Evolutionary conservation across 1,140 invertebrate species (phyloP), one percentile per base, ranked within the genome.

Genomic region (Drosophila mojavensis): DNA sequence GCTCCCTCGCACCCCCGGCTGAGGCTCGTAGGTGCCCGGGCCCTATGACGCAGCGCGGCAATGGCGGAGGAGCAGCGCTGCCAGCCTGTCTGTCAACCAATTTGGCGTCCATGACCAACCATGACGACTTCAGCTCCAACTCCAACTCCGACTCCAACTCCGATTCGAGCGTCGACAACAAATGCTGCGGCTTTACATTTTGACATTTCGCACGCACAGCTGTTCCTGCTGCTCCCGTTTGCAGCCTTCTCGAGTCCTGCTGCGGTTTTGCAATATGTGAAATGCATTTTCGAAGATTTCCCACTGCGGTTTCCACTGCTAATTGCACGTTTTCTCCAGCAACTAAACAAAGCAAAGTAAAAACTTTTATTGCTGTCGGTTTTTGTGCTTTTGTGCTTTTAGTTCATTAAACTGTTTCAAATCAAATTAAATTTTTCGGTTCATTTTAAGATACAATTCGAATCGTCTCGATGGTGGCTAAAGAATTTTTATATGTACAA

Each of bases 81-180:
- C 72, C 81, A 59, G 78, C 48, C 72, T 75, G 82, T 89, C 83
- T 89, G 84, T 88, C 84, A 89, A 80, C 80, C 84, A 47, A 84
- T 80, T 89, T 88, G 83, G 80, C 80, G 83, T 88, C 83, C 84
- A 88, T 88, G 83, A 89, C 83, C 83, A 88, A 88, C 84, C 83
- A 88, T 88, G 83, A 89, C 83, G 84, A 58, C 47, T 51, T n/a
- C 51, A 51, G 50, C 15, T 51, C 20, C 26, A 33, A 15, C 55
- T 28, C 20, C 33, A 39, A 54, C 45, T 72, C 65, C 56, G 33
- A 47, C 43, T 39, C 51, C 24, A n/a, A 15, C 60, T 55, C 41
- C 45, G 48, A 62, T 33, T 33, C 9, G 5, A 33, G n/a, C 53
- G 43, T 24, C 58, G 33, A 53, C 39, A 43, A 26, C 41, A 54